These are phyloP conservation scores for Cirrhinus mrigala DNA, from an alignment of 2,797 vertebrate genomes.

Conservation along the genomic window DNA sequence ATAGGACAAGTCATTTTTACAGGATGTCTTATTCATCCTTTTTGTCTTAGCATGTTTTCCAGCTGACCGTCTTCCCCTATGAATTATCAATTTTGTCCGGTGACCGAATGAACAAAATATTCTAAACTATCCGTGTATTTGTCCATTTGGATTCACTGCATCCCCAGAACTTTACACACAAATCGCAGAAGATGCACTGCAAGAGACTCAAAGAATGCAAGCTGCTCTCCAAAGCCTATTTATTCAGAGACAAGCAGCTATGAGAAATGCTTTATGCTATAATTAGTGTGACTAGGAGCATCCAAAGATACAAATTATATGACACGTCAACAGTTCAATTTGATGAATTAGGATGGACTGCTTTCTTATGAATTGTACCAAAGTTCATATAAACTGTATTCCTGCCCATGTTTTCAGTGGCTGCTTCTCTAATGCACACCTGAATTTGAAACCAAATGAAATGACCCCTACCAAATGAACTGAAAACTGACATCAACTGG, in stretches of 20 bases:
- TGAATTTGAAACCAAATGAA: neutral
- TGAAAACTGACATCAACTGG: neutral
- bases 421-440: neutral
- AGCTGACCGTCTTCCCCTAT: neutral
- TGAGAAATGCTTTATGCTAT: neutral
- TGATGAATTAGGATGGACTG: neutral
- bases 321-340: neutral
- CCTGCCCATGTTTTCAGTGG: neutral
- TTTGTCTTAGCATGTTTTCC: neutral
- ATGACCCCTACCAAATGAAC: neutral
- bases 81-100: neutral
- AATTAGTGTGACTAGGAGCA: neutral
- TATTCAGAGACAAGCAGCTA: conserved; percentile 7
- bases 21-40: neutral
- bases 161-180: neutral
- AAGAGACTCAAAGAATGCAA: neutral
- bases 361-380: neutral
- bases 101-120: neutral
- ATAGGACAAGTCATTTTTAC: neutral
- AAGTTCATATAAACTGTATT: neutral
- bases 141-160: neutral
- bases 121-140: neutral
- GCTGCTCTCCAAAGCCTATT: conserved; percentile 1
- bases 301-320: neutral
- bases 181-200: neutral